These are phyloP conservation scores for Rhagonycha fulva DNA, from an alignment of 2,888 invertebrate genomes.

Conservation along the genomic window DNA sequence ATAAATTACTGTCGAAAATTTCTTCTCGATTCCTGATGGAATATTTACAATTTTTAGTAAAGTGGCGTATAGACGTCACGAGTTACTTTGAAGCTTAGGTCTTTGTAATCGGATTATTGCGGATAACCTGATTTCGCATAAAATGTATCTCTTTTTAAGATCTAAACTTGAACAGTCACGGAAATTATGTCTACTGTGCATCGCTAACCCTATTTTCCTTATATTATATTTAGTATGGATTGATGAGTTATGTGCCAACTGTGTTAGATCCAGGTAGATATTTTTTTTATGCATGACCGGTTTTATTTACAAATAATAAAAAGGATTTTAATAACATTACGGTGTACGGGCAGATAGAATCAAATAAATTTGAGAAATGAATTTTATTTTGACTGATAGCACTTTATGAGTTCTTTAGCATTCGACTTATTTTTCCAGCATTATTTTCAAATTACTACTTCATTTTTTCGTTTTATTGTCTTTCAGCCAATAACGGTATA, in stretches of 20 bases:
- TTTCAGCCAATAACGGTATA: neutral
- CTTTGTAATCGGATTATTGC: constrained; percentile 39
- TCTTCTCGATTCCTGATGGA: neutral
- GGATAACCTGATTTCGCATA: constrained; percentile 37
- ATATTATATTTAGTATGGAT: constrained; percentile 24
- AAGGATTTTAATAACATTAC: constrained; percentile 20
- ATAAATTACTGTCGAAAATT: neutral
- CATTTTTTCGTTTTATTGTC: neutral
- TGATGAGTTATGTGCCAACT: constrained; percentile 11
- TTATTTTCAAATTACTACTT: neutral
- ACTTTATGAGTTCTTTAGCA: neutral
- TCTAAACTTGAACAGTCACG: constrained; percentile 41
- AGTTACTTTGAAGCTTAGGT: constrained; percentile 31
- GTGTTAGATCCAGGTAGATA: constrained; percentile 16
- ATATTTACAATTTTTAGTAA: neutral
- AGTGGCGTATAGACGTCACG: constrained; percentile 30
- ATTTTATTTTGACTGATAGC: constrained; percentile 8
- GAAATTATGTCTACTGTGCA: constrained; percentile 39
- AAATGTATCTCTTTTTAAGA: constrained; percentile 42
- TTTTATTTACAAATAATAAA: constrained; percentile 20
- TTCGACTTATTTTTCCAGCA: neutral
- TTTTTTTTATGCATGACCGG: constrained; percentile 33
- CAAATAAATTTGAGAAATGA: constrained; percentile 17
- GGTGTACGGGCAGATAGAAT: constrained; percentile 2
- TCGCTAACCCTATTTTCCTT: constrained; percentile 34